Evolutionary conservation across 2,888 invertebrate species (phyloP).

Genomic region (Coenonympha arcania): DNA sequence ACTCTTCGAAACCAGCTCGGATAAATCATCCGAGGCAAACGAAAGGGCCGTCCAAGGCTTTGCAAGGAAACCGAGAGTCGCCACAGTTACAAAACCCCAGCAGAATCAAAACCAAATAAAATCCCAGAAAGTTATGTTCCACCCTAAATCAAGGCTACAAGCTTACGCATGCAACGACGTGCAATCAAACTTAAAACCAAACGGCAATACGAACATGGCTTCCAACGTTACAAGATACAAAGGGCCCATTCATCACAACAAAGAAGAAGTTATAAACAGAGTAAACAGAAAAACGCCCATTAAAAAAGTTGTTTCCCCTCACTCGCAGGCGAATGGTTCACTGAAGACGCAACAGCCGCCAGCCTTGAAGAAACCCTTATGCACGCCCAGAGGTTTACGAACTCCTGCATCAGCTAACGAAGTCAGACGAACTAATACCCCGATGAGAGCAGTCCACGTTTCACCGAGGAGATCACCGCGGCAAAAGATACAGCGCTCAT

Average conservation of each 20-base stretch:
- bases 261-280: slow-evolving; percentile 44
- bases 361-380: slow-evolving; percentile 75
- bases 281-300: slow-evolving; percentile 49
- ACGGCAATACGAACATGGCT: background rate
- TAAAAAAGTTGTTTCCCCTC: slow-evolving; percentile 55
- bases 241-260: slow-evolving; percentile 28
- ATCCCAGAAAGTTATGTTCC: slow-evolving; percentile 42
- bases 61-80: slow-evolving; percentile 56
- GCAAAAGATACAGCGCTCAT: slow-evolving; percentile 40
- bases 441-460: slow-evolving; percentile 69
- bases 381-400: slow-evolving; percentile 71
- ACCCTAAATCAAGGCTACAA: slow-evolving; percentile 42
- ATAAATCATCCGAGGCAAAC: slow-evolving; percentile 60
- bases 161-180: slow-evolving; percentile 13
- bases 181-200: slow-evolving; percentile 8
- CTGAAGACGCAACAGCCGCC: slow-evolving; percentile 63
- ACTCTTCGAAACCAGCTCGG: slow-evolving; percentile 78
- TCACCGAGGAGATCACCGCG: slow-evolving; percentile 64
- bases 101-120: slow-evolving; percentile 44
- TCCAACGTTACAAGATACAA: slow-evolving; percentile 6
- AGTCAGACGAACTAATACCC: slow-evolving; percentile 72
- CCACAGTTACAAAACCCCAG: no score
- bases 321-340: slow-evolving; percentile 33
- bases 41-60: slow-evolving; percentile 54
- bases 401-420: slow-evolving; percentile 58